Evolutionary conservation across 1,140 invertebrate genomes (phyloP).

Genomic region (Medauroidea extradentata): DNA sequence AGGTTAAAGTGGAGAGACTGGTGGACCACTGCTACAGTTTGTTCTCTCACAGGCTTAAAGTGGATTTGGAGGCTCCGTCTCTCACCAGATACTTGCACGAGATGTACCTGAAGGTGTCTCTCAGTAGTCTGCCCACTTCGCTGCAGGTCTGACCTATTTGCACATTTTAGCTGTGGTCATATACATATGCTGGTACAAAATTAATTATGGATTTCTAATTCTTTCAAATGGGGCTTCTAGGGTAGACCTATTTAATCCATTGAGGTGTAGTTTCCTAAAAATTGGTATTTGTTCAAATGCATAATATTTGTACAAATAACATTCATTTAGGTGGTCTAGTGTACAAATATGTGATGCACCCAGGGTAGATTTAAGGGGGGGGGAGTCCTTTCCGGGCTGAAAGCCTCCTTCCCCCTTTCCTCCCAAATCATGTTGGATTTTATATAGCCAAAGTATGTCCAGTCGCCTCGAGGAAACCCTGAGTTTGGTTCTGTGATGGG

Average conservation of each 20-base stretch:
- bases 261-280: background rate
- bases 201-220: background rate
- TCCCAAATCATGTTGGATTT: too few species aligned
- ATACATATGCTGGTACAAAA: background rate
- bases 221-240: constrained; percentile 8
- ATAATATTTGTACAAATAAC: too few species aligned
- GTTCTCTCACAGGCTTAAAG: constrained; percentile 49
- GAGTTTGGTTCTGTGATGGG: too few species aligned
- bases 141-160: constrained; percentile 62
- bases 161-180: background rate
- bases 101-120: constrained; percentile 62
- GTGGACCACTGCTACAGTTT: constrained; percentile 60
- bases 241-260: constrained; percentile 12
- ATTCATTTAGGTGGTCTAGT: too few species aligned
- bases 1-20: constrained; percentile 62
- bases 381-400: too few species aligned
- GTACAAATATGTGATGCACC: too few species aligned
- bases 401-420: too few species aligned
- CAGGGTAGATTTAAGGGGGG: too few species aligned
- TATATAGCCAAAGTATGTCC: too few species aligned
- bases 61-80: constrained; percentile 53
- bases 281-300: constrained; percentile 4
- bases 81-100: constrained; percentile 61
- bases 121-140: constrained; percentile 58
- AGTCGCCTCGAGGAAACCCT: too few species aligned